Percentiles rank a stretch among this genome's conserved stretches.
Conservation (phyloP, 2,113 vertebrate genomes). For the Limanda limanda region DNA sequence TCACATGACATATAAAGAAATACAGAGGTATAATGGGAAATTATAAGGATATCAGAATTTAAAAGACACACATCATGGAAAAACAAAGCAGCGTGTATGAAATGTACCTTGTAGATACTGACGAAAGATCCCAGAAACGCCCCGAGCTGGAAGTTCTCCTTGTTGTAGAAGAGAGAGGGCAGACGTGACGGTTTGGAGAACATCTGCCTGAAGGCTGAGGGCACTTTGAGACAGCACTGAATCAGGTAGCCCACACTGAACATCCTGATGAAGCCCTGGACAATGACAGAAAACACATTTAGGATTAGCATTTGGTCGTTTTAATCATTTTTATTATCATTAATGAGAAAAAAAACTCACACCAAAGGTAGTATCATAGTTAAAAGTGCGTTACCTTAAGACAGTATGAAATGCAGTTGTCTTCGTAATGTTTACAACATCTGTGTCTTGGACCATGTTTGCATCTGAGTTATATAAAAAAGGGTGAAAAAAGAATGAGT, state of each 20-base stretch:
- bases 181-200: slow-evolving; percentile 94
- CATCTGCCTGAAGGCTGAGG: slow-evolving; percentile 92
- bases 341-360: no score
- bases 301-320: background rate
- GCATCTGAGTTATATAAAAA: slow-evolving; percentile 86
- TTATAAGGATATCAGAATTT: no score
- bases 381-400: slow-evolving; percentile 90
- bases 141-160: slow-evolving; percentile 97
- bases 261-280: slow-evolving; percentile 96
- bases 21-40: no score
- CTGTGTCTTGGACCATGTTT: slow-evolving; percentile 95
- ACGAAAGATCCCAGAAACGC: slow-evolving; percentile 98
- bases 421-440: slow-evolving; percentile 97
- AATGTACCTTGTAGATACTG: slow-evolving; percentile 97
- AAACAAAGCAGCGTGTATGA: background rate
- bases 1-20: background rate
- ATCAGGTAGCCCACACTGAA: slow-evolving; percentile 98
- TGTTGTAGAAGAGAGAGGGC: slow-evolving; percentile 95
- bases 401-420: slow-evolving; percentile 98
- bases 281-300: background rate
- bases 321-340: background rate
- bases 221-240: slow-evolving; percentile 97
- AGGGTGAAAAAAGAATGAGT: background rate
- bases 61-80: no score
- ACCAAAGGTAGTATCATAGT: background rate